Evolutionary conservation across 1,140 invertebrate species (phyloP), one percentile per base, ranked within the genome.

Genomic region (Apocrypta bakeri): DNA sequence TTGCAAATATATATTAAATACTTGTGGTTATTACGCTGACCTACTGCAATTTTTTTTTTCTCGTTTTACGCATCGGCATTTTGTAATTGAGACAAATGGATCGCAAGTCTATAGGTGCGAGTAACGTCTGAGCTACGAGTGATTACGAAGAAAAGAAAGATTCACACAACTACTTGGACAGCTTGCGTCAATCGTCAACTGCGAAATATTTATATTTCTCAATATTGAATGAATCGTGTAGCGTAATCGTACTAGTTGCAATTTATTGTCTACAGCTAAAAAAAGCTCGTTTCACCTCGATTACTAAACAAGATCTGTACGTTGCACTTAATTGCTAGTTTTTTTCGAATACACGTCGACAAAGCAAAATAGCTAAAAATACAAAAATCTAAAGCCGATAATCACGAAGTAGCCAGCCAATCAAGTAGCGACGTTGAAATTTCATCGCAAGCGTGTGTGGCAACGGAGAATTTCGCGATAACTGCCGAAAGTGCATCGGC

Each of bases 381-480:
- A 21, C 48, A 17, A n/a, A n/a, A 56, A 56, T 56, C 7, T 6
- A 3, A 17, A 4, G 1, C 40, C 40, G 12, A n/a, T 21, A 21
- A 56, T 56, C 48, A 0, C 48, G 14, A 2, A n/a, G 48, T 21
- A 56, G 17, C 2, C 63, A 14, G 63, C 25, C 7, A 25, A 66
- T 66, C 63, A 6, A 66, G 27, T 0, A 0, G 24, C 63, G 29
- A 37, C 68, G 64, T 11, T 6, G 64, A 6, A 66, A 71, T 25
- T 29, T 37, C 68, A 31, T 2, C n/a, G n/a, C n/a, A n/a, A 71
- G 27, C 66, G 27, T 1, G 7, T 29, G 31, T 71, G 11, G 68
- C 68, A 66, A 61, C 31, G n/a, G 21, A 17, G 31, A 56, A 37
- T 66, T 40, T 66, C 63, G 48, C 63, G n/a, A n/a, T 68, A 71